Conservation (phyloP, 2,113 vertebrate species). For the Rattus rattus region DNA sequence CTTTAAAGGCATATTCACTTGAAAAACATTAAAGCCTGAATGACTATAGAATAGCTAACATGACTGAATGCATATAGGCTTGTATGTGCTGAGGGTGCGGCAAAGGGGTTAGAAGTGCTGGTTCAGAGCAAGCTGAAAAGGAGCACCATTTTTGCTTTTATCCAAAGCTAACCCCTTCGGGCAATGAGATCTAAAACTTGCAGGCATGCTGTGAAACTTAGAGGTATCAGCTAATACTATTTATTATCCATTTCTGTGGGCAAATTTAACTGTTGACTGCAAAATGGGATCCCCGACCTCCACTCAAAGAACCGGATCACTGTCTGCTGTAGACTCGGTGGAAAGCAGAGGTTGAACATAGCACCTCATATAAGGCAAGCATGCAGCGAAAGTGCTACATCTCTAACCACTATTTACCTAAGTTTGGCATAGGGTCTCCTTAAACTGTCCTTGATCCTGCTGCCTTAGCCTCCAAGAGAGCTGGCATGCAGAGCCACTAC, state of each 20-base stretch:
- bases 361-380: neutral
- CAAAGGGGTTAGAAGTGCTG: neutral
- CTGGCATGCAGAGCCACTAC: neutral
- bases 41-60: neutral
- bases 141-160: neutral
- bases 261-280: neutral
- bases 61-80: neutral
- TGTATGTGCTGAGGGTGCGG: neutral
- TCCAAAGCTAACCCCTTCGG: neutral
- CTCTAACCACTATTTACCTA: neutral
- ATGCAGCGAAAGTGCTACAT: neutral
- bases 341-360: neutral
- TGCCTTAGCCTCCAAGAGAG: neutral
- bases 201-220: neutral
- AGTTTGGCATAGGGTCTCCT: neutral
- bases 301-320: neutral
- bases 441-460: neutral
- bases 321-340: neutral
- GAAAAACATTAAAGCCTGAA: neutral
- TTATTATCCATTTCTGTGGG: neutral
- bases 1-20: neutral
- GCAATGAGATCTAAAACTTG: neutral
- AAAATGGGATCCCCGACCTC: neutral
- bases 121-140: no score
- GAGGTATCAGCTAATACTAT: neutral